Evolutionary conservation across 2,888 invertebrate genomes (phyloP).

Genomic region (Chymomyza amoena): DNA sequence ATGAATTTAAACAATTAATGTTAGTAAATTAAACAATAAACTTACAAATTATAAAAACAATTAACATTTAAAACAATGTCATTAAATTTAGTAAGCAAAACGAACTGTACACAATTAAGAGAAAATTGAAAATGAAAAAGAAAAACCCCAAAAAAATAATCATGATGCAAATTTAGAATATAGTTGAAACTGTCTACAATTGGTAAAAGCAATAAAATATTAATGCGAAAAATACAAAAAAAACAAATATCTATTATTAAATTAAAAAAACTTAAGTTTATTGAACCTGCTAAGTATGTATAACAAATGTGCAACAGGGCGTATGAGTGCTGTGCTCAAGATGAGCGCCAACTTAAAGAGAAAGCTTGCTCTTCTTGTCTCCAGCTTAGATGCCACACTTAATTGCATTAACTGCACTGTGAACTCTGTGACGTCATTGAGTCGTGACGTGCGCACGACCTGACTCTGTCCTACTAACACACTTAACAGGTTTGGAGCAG

Average conservation of each 20-base stretch:
- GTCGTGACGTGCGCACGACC: constrained; percentile 52
- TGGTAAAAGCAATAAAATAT: not conserved
- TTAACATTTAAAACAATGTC: not conserved
- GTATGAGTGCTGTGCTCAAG: constrained; percentile 16
- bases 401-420: constrained; percentile 41
- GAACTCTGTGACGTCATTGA: constrained; percentile 57
- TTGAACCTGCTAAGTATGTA: constrained; percentile 37
- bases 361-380: not conserved
- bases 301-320: constrained; percentile 58
- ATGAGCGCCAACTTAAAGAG: constrained; percentile 1
- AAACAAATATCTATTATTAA: constrained; percentile 14
- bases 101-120: constrained; percentile 17
- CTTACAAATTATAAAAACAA: constrained; percentile 21
- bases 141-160: constrained; percentile 10
- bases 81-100: constrained; percentile 7
- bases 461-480: constrained; percentile 61
- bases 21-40: constrained; percentile 44
- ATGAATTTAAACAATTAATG: constrained; percentile 53
- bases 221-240: constrained; percentile 9
- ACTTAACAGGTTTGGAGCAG: constrained; percentile 28
- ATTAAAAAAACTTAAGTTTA: constrained; percentile 6
- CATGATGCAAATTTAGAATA: constrained; percentile 31
- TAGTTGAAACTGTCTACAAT: constrained; percentile 8
- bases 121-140: not conserved
- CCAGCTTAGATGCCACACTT: constrained; percentile 19